phyloP scores from a whole-genome alignment of 2,797 vertebrate genomes.

The Micrastur ruficollis region DNA sequence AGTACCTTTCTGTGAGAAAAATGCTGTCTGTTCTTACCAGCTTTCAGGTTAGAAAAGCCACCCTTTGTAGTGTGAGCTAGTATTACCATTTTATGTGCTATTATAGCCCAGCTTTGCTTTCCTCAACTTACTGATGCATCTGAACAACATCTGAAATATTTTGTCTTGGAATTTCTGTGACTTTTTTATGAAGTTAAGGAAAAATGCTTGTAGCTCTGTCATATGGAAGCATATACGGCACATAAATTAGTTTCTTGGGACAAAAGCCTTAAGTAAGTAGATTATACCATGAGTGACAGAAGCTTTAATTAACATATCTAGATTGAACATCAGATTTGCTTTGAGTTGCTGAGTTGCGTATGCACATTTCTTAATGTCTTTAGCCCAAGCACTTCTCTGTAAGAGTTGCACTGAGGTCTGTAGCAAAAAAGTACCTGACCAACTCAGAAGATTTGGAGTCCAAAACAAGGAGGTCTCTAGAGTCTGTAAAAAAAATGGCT shows the following conservation, averaged over 20 bases:
- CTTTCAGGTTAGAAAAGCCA: not conserved
- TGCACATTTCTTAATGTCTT: not conserved
- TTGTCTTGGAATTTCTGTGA: not conserved
- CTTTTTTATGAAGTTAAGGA: not conserved
- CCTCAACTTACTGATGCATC: not conserved
- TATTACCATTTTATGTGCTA: not conserved
- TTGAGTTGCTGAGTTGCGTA: not conserved
- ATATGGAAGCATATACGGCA: not conserved
- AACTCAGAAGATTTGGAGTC: not conserved
- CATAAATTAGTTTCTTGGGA: not conserved
- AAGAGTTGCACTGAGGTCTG: not conserved
- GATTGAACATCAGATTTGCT: not conserved
- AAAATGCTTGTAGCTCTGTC: not conserved
- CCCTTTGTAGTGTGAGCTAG: not conserved
- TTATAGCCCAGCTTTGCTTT: not conserved
- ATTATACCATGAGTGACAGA: not conserved
- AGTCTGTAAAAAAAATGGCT: not conserved
- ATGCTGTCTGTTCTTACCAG: not conserved
- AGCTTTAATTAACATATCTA: not conserved
- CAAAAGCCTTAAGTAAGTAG: not conserved
- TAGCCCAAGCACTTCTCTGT: not conserved
- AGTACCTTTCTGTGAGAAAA: not conserved
- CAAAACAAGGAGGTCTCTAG: not conserved
- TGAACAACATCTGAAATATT: not conserved
- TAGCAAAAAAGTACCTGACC: not conserved